Conservation (phyloP, 2,797 vertebrate species). For the Iguana delicatissima region DNA sequence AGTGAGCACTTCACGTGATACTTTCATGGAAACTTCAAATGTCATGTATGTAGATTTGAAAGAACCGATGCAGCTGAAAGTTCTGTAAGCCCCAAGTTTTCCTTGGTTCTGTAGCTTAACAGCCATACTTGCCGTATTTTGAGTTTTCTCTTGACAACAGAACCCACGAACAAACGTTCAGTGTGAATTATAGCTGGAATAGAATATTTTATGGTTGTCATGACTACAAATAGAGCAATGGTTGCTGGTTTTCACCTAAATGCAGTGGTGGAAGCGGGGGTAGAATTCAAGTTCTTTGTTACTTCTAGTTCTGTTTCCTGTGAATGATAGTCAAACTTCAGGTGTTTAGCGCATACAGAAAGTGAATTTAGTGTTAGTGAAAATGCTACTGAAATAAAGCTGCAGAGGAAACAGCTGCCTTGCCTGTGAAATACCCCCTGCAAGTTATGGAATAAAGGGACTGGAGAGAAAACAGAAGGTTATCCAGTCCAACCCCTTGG, state of each 20-base stretch:
- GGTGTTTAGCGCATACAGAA: constrained; percentile 46
- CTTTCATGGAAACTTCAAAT: background rate
- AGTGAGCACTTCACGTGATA: background rate
- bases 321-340: constrained; percentile 75
- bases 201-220: constrained; percentile 85
- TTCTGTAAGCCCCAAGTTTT: constrained; percentile 47
- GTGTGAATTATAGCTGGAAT: constrained; percentile 78
- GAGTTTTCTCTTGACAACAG: constrained; percentile 73
- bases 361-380: constrained; percentile 64
- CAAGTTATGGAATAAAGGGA: background rate
- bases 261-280: constrained; percentile 58
- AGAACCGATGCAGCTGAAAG: constrained; percentile 31
- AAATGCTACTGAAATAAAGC: constrained; percentile 69
- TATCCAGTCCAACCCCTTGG: background rate
- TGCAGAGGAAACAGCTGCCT: constrained; percentile 57
- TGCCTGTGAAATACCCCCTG: constrained; percentile 29
- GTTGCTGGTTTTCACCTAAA: constrained; percentile 81
- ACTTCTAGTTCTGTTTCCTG: constrained; percentile 78
- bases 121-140: constrained; percentile 60
- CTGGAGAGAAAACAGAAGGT: background rate
- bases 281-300: constrained; percentile 72
- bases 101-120: constrained; percentile 40
- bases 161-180: constrained; percentile 73
- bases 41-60: constrained; percentile 20
- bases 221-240: constrained; percentile 85